Evolutionary conservation across 1,140 invertebrate species (phyloP), one percentile per base, ranked within the genome.

Genomic region (Arctopsyche grandis): DNA sequence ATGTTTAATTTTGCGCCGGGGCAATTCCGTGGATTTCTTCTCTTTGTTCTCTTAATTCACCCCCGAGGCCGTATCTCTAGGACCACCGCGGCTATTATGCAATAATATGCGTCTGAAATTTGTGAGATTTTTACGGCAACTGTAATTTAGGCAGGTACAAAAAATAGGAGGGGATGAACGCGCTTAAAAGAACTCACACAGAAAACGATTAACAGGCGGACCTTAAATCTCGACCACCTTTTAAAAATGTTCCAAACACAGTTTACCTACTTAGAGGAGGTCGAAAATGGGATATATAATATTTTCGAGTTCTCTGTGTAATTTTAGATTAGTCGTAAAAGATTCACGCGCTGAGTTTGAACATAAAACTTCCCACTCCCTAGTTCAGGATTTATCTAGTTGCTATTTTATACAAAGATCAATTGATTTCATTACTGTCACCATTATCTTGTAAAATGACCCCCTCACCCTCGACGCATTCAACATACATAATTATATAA

Each of bases 81-180:
- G 46, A 48, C 9, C 71, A 16, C 52, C 12, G 71, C 24, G 12
- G 26, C 24, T 24, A 74, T 74, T 74, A 74, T 74, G 71, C 71
- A 74, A 74, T 74, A 74, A 74, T 38, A 38, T 74, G 71, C 26
- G 71, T 26, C 71, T 24, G 71, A 74, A 74, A 74, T 44, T 74
- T 74, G 71, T 56, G 43, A 74, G 71, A 74, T 56, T 74, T 74
- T 74, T 74, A 74, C 48, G 71, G 71, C 46, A 19, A 24, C 71
- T 16, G 71, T 74, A 74, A 74, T 74, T 74, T 74, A 19, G 71
- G 71, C 71, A 74, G 71, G 71, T 74, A 74, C 4, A 22, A 44
- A 52, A 60, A 19, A 19, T 10, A n/a, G 71, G 24, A 22, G 69
- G 22, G 16, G 16, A 21, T 70, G 4, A 44, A 48, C 9, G 48